Evolutionary conservation across 2,888 invertebrate species (phyloP).

Genomic region (Lasioglossum zephyrum): DNA sequence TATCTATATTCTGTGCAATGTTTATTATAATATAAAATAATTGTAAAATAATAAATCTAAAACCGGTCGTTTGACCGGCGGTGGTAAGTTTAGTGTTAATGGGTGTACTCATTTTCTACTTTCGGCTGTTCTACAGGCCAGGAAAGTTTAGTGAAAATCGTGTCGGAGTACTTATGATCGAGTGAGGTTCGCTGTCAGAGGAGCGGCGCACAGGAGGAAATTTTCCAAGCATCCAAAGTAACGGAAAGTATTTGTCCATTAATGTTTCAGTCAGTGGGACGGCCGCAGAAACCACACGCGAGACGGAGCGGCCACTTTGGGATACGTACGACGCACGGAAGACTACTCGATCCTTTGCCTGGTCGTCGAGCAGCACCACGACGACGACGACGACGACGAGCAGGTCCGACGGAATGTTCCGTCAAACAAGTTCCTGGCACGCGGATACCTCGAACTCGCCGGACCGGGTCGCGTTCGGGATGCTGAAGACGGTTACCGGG

Average conservation of each 20-base stretch:
- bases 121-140: neutral
- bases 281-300: slow-evolving; percentile 70
- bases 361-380: slow-evolving; percentile 53
- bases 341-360: slow-evolving; percentile 57
- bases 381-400: slow-evolving; percentile 33
- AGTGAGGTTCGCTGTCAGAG: neutral
- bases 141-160: neutral
- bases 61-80: no score
- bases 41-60: no score
- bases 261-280: slow-evolving; percentile 77
- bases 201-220: neutral
- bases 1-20: no score
- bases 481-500: slow-evolving; percentile 50
- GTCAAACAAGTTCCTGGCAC: slow-evolving; percentile 61
- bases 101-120: no score
- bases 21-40: no score
- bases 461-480: slow-evolving; percentile 57
- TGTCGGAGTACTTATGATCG: no score
- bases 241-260: slow-evolving; percentile 12
- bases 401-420: slow-evolving; percentile 43
- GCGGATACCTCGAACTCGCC: slow-evolving; percentile 54
- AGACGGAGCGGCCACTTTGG: slow-evolving; percentile 66
- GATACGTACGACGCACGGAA: slow-evolving; percentile 62
- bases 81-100: no score
- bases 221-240: slow-evolving; percentile 1